Base-by-base conservation (phyloP, 1,140 invertebrate genomes). In the Chrysomallon squamiferum region DNA sequence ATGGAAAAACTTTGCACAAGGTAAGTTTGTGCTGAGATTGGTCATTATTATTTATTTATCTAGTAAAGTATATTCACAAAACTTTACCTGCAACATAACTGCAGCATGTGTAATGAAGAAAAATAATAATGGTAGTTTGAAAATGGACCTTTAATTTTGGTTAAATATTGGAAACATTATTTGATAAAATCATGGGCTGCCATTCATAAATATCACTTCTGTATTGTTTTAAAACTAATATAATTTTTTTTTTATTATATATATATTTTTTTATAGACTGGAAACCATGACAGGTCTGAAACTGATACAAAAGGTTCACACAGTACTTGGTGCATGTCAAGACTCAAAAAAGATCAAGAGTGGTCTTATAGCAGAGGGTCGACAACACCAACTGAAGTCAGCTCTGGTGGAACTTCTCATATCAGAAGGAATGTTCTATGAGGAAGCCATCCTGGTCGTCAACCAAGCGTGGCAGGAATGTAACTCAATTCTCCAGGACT, bases 311-410 rank as follows among this genome's bases (percentile, higher is more conserved):
- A 74, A 84, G 58, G 75, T 87, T 25, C 79, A 77, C 59, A 59
- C 78, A 22, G 65, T 77, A 2, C 76, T 87, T n/a, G 87, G 85
- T 6, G 80, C 81, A 22, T 81, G 80, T 63, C 38, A 68, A 43
- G 45, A 71, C 18, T 73, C 70, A 2, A 66, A 69, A 25, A 72
- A 69, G 62, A 59, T 87, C 3, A 73, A 79, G 58, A 75, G 76
- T 18, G 87, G 87, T 6, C 68, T 88, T 2, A 69, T 88, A 20
- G 84, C 85, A 6, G 80, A 85, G 56, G 85, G 84, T 22, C 82
- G 85, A 2, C 74, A 74, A 32, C 61, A 64, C 0, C 76, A 87
- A 59, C 79, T 86, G 35, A 78, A 79, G 59, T 72, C 79, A 4
- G 70, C 69, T 7, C 69, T 87, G 41, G 76, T 78, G 3, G 62